These are phyloP conservation scores for Styela clava DNA, from an alignment of 23 tunicate genomes.

Conservation along the genomic window DNA sequence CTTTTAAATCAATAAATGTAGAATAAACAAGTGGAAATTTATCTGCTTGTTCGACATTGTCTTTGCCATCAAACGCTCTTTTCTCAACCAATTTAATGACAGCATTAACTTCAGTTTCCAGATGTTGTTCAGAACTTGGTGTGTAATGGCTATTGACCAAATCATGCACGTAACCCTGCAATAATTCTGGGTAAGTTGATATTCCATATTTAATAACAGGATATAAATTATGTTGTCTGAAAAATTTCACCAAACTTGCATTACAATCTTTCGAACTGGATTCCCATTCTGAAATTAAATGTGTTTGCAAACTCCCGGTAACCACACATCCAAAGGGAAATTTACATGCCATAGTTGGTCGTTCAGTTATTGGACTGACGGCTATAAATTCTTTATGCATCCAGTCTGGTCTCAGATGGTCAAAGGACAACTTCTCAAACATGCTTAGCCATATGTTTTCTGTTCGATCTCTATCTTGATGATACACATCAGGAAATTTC, in stretches of 20 bases:
- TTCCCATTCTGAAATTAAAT: background rate
- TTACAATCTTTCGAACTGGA: background rate
- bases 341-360: background rate
- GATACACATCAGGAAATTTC: background rate
- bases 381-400: slow-evolving; percentile 23
- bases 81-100: background rate
- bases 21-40: background rate
- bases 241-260: background rate
- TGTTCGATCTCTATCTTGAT: background rate
- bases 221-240: background rate
- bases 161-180: background rate
- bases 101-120: background rate
- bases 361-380: background rate
- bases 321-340: background rate
- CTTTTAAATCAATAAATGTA: background rate
- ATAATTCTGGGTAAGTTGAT: background rate
- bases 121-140: background rate
- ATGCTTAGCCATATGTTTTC: slow-evolving; percentile 1
- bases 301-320: background rate
- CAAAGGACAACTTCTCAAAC: background rate
- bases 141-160: background rate
- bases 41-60: background rate
- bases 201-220: background rate
- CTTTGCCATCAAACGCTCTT: background rate
- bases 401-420: background rate